Evolutionary conservation across 2,888 invertebrate species (phyloP).

Genomic region (Argyresthia goedartella): DNA sequence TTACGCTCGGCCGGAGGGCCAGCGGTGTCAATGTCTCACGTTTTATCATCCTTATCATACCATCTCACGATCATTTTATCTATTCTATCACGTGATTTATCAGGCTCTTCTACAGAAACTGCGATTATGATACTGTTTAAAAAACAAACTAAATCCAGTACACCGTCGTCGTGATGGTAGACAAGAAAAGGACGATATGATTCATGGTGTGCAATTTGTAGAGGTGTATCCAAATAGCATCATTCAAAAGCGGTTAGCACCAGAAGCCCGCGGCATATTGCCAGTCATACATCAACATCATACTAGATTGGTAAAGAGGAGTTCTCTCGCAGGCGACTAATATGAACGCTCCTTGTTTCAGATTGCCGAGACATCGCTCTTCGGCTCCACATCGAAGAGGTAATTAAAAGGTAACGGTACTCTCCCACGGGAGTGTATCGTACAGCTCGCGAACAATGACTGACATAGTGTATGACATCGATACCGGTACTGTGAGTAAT

Average conservation of each 20-base stretch:
- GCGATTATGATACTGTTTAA: too few species aligned
- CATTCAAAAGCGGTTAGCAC: too few species aligned
- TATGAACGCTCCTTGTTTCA: conserved; percentile 24
- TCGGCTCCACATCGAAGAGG: conserved; percentile 29
- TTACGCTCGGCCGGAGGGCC: background rate
- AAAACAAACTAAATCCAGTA: too few species aligned
- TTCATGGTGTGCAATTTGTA: background rate
- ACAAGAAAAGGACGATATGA: background rate
- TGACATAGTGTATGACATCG: conserved; percentile 1
- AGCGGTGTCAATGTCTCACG: background rate
- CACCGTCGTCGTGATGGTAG: too few species aligned
- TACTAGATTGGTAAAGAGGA: background rate
- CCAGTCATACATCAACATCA: too few species aligned
- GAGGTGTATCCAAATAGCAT: too few species aligned
- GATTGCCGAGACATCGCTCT: conserved; percentile 21
- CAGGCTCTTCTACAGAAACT: too few species aligned
- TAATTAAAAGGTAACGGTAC: conserved; percentile 33
- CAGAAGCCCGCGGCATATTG: too few species aligned
- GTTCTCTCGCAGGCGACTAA: background rate
- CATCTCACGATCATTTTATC: too few species aligned
- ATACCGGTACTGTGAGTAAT: background rate
- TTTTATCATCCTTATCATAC: too few species aligned
- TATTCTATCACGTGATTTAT: too few species aligned
- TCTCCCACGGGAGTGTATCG: conserved; percentile 14
- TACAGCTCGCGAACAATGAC: conserved; percentile 17